Base-by-base conservation (phyloP, 2,797 vertebrate genomes). In the Xenopus petersii region DNA sequence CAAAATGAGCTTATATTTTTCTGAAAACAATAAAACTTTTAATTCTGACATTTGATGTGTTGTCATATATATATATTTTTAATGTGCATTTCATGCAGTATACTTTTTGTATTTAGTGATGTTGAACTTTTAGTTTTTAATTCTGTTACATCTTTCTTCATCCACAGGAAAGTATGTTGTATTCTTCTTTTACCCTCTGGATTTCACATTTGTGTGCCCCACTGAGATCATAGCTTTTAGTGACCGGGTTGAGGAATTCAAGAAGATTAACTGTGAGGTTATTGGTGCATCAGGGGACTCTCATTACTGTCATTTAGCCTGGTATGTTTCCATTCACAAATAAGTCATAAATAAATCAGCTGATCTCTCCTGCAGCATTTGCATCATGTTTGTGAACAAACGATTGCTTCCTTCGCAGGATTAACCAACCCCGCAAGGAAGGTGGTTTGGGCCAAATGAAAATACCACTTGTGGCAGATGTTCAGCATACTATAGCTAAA, bases 201-300 rank as follows among this genome's bases (percentile, higher is more conserved):
- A 99, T 82, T 99, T 99, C 88, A 99, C 97, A 51, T 99, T 99
- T 68, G 98, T 99, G 55, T 99, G 98, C 78, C 98, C 98, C 2
- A 99, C 96, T 30, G 98, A 99, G 89, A 99, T 99, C 75, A 98
- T 99, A 67, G 95, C 97, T 8, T 99, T 98, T 87, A 98, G 97
- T 66, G 96, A 99, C 0, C 94, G 94, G 4, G 93, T 90, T 0
- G 95, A 94, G 0, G 94, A 98, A 54, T 99, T 99, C 87, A 94
- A 81, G 87, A 98, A 97, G 84, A 92, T 99, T 4, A 92, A 89
- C 83, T 98, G 96, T 73, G 95, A 98, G 87, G 90, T 99, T 79
- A 98, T 99, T 73, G 97, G 89, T 48, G 96, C 94, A 68, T 99
- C 97, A 24, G 95, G 97, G 73, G 97, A 99, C 86, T 99, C 97